Conservation (phyloP, 2,888 invertebrate species). For the Ophioninae sp. region DNA sequence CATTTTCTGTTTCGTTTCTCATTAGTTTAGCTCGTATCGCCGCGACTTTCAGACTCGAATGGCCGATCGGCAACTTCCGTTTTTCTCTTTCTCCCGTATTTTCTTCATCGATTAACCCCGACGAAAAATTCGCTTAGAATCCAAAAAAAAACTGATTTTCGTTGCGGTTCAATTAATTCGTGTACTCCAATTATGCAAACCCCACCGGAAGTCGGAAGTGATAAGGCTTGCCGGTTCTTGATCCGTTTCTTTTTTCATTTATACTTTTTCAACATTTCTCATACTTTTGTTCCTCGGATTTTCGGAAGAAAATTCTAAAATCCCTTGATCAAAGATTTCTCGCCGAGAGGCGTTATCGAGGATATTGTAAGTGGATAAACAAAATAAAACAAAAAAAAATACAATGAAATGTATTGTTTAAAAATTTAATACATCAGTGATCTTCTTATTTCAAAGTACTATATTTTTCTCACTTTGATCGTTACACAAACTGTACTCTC, state of each 20-base stretch:
- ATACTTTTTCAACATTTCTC: not conserved
- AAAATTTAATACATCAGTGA: too few relatives aligned
- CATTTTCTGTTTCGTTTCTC: slow-evolving; percentile 25
- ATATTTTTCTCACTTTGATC: not conserved
- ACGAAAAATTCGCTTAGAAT: not conserved
- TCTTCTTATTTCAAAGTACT: not conserved
- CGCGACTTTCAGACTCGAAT: slow-evolving; percentile 1
- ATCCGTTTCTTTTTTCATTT: too few relatives aligned
- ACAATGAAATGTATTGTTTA: too few relatives aligned
- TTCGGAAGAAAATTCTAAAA: not conserved
- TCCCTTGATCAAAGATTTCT: not conserved
- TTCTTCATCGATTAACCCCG: not conserved
- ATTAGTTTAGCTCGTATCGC: slow-evolving; percentile 1
- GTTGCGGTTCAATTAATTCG: too few relatives aligned
- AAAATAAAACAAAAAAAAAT: too few relatives aligned
- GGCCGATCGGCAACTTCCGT: not conserved
- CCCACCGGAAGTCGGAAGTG: too few relatives aligned
- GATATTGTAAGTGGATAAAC: too few relatives aligned
- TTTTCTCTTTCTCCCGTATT: not conserved
- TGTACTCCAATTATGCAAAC: not conserved
- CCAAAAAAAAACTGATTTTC: not conserved
- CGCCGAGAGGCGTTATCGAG: not conserved
- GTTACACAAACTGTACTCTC: too few relatives aligned
- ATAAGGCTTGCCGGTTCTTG: too few relatives aligned
- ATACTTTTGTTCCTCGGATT: not conserved